Evolutionary conservation across 2,888 invertebrate genomes (phyloP).

Genomic region (Disparrhopalites patrizii): DNA sequence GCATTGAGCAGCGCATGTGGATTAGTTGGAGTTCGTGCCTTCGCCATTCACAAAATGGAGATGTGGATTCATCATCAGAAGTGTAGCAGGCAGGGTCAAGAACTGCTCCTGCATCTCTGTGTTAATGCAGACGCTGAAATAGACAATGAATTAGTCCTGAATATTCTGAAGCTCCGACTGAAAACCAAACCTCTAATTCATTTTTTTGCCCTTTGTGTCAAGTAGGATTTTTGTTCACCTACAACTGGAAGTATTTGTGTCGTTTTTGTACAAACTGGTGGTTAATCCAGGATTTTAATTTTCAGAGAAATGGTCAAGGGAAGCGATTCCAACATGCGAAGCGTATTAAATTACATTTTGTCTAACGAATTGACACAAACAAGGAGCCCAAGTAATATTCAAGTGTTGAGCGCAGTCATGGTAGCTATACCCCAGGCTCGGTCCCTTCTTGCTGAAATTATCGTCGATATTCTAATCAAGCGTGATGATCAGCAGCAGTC

Average conservation of each 20-base stretch:
- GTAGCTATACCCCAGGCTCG: slow-evolving; percentile 81
- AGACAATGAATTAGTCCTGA: slow-evolving; percentile 74
- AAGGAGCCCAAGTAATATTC: slow-evolving; percentile 92
- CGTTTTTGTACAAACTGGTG: slow-evolving; percentile 6
- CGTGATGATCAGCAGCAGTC: slow-evolving; percentile 88
- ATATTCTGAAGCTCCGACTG: slow-evolving; percentile 80
- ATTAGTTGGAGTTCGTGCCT: slow-evolving; percentile 52
- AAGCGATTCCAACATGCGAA: slow-evolving; percentile 76
- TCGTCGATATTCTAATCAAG: slow-evolving; percentile 72
- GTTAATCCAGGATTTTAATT: too few species aligned
- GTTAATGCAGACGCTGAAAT: slow-evolving; percentile 67
- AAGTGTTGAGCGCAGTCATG: slow-evolving; percentile 82
- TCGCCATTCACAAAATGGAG: slow-evolving; percentile 36
- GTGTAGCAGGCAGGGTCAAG: slow-evolving; percentile 85
- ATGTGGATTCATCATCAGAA: slow-evolving; percentile 64
- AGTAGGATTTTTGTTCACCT: too few species aligned
- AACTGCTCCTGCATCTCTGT: slow-evolving; percentile 83
- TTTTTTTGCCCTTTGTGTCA: slow-evolving; percentile 79
- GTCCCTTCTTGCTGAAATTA: slow-evolving; percentile 76
- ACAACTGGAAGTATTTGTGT: background rate
- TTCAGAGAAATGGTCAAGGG: slow-evolving; percentile 79
- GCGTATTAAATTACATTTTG: slow-evolving; percentile 83
- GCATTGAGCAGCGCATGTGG: slow-evolving; percentile 38
- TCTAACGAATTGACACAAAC: slow-evolving; percentile 87
- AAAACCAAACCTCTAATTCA: slow-evolving; percentile 91